These are phyloP conservation scores for Pyxicephalus adspersus DNA, from an alignment of 2,113 vertebrate species.

Conservation along the genomic window DNA sequence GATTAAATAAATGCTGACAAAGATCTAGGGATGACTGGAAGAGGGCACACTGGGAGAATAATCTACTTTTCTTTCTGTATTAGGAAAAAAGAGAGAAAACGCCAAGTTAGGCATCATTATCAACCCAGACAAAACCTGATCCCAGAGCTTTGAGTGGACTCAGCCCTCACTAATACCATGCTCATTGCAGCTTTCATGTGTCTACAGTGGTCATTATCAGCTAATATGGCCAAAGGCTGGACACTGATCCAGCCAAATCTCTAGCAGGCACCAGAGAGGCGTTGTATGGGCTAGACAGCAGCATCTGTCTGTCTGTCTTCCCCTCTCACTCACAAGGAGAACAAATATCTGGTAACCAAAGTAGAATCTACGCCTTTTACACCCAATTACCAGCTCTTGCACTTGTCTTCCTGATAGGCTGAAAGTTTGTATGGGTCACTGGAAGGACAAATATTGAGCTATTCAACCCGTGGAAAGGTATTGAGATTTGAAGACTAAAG, in stretches of 20 bases:
- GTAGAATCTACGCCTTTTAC: conserved; percentile 24
- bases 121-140: conserved; percentile 51
- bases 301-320: conserved; percentile 52
- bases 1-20: conserved; percentile 8
- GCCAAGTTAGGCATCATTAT: conserved; percentile 12
- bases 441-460: neutral
- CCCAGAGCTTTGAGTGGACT: conserved; percentile 64
- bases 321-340: conserved; percentile 4
- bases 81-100: conserved; percentile 42
- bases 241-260: conserved; percentile 65
- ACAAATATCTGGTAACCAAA: conserved; percentile 38
- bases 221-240: conserved; percentile 64
- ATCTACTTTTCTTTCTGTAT: conserved; percentile 56
- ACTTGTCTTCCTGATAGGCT: conserved; percentile 9
- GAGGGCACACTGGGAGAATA: neutral
- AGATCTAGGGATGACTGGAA: neutral
- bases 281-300: neutral
- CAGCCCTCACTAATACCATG: conserved; percentile 67
- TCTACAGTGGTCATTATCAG: conserved; percentile 79
- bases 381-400: conserved; percentile 16
- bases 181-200: conserved; percentile 68
- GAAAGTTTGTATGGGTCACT: conserved; percentile 30
- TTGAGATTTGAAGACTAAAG: neutral
- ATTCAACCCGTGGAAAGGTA: conserved; percentile 1
- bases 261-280: conserved; percentile 64